Evolutionary conservation across 2,888 invertebrate genomes (phyloP).

Genomic region (Lasioglossum oenotherae): DNA sequence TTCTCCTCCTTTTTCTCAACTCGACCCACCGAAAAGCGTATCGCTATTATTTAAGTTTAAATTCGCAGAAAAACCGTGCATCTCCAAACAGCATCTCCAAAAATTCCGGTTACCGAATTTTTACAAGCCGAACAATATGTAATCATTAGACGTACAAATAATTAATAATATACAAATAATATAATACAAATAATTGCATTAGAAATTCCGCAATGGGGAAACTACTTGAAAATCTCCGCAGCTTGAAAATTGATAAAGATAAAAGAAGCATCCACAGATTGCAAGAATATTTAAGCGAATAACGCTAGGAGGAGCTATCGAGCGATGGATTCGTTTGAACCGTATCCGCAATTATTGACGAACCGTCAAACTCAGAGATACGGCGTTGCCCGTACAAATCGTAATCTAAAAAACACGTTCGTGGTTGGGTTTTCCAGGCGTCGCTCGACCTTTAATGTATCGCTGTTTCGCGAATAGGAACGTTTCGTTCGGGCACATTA

Average conservation of each 20-base stretch:
- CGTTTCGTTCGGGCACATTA: constrained; percentile 52
- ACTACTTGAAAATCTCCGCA: neutral
- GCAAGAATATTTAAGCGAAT: neutral
- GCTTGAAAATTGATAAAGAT: neutral
- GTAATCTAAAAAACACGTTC: neutral
- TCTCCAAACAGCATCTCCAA: no score
- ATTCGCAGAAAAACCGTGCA: neutral
- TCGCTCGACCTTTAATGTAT: constrained; percentile 19
- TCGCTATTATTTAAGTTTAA: neutral
- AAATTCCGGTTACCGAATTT: neutral
- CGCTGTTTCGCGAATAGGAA: constrained; percentile 29
- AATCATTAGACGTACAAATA: no score
- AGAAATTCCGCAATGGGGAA: neutral
- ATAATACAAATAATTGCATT: no score
- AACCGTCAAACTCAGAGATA: neutral
- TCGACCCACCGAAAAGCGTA: neutral
- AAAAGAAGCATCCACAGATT: neutral
- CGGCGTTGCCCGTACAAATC: neutral
- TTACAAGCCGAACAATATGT: neutral
- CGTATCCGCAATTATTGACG: neutral
- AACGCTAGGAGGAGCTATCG: neutral
- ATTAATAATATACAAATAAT: no score
- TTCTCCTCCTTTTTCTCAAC: neutral
- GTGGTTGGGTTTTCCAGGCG: constrained; percentile 18
- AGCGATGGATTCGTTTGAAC: neutral